Conservation (phyloP, 2,888 invertebrate species). For the Odiellus spinosus region DNA sequence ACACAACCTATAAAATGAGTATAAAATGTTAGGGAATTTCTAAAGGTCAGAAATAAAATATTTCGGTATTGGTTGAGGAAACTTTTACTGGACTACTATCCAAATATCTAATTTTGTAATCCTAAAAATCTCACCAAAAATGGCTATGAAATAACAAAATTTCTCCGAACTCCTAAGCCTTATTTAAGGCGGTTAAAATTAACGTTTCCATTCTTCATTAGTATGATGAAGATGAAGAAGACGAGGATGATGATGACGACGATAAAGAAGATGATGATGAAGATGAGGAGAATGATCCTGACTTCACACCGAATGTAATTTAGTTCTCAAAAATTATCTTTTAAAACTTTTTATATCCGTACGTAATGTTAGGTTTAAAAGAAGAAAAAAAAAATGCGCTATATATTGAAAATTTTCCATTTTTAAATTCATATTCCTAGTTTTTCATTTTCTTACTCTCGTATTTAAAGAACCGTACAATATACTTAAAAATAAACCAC, state of each 20-base stretch:
- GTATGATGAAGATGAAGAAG: constrained; percentile 20
- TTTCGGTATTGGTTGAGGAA: too few species aligned
- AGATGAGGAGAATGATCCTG: constrained; percentile 17
- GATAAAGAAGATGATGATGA: constrained; percentile 17
- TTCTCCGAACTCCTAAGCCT: not conserved
- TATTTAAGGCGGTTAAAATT: not conserved
- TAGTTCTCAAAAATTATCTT: not conserved
- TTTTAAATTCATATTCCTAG: too few species aligned
- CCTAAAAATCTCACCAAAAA: not conserved
- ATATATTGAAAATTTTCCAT: too few species aligned
- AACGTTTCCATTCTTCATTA: not conserved
- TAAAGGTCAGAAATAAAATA: too few species aligned
- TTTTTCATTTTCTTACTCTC: too few species aligned
- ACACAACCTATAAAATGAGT: not conserved
- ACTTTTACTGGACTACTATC: too few species aligned
- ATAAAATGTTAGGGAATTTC: not conserved
- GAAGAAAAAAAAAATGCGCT: too few species aligned
- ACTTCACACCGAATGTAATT: constrained; percentile 9
- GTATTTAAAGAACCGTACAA: too few species aligned
- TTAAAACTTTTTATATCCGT: not conserved
- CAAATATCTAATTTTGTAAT: not conserved
- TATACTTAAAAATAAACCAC: not conserved
- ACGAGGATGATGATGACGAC: constrained; percentile 18
- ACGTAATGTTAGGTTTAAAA: not conserved
- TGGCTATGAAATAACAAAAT: not conserved